These are phyloP conservation scores for Platerodrilus igneus DNA, from an alignment of 2,888 invertebrate genomes.

Conservation along the genomic window DNA sequence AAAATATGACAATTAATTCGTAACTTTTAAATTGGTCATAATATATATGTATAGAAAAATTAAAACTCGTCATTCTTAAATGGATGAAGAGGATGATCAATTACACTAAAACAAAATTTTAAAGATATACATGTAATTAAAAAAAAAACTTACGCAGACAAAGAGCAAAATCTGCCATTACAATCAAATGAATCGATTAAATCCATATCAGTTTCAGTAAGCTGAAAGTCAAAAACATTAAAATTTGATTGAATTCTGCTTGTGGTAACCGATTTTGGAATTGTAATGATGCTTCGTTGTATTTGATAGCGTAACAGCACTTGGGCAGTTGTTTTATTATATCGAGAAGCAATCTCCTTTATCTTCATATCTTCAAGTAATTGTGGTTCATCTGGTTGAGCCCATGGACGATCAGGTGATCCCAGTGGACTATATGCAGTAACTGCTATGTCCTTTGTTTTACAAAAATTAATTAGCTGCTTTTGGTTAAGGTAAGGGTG, in stretches of 20 bases:
- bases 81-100: too few relatives aligned
- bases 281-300: constrained; percentile 67
- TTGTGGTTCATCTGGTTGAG: constrained; percentile 65
- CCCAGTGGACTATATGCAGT: constrained; percentile 85
- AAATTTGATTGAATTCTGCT: constrained; percentile 64
- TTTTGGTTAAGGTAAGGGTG: constrained; percentile 75
- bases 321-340: constrained; percentile 67
- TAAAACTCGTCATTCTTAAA: too few relatives aligned
- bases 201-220: constrained; percentile 61
- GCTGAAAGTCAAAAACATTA: constrained; percentile 68
- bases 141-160: constrained; percentile 61
- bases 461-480: constrained; percentile 65
- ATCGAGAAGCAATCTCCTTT: constrained; percentile 56
- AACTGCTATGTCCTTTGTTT: constrained; percentile 59
- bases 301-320: constrained; percentile 61
- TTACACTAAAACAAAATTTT: too few relatives aligned
- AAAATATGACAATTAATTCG: too few relatives aligned
- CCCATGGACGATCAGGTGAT: constrained; percentile 78
- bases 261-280: constrained; percentile 78
- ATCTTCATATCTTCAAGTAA: constrained; percentile 70
- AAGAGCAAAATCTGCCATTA: constrained; percentile 54
- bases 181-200: constrained; percentile 66
- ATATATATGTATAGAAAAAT: too few relatives aligned
- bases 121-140: too few relatives aligned
- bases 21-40: too few relatives aligned